These are phyloP conservation scores for Thera britannica DNA, from an alignment of 2,888 invertebrate species.

Conservation along the genomic window DNA sequence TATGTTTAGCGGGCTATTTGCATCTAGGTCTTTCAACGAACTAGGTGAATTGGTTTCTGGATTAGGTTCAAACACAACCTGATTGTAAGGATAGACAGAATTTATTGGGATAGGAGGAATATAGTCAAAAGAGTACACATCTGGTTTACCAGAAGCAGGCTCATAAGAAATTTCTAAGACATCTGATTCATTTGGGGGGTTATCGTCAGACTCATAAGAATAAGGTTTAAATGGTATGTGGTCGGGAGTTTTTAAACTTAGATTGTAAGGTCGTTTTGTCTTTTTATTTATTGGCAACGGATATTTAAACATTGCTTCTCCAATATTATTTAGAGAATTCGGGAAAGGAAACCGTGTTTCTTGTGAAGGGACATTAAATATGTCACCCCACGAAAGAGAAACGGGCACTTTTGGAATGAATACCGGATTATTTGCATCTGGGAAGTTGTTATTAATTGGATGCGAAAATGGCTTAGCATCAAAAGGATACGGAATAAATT, in stretches of 20 bases:
- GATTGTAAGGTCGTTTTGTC: background rate
- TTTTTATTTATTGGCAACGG: background rate
- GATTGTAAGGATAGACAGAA: background rate
- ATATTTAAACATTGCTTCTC: background rate
- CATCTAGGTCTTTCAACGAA: background rate
- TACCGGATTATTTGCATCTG: background rate
- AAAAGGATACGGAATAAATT: background rate
- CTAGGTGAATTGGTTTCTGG: background rate
- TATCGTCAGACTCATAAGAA: background rate
- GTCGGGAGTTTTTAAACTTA: background rate
- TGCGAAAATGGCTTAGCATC: too few species aligned
- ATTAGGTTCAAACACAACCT: background rate
- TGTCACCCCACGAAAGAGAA: background rate
- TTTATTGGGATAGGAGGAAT: background rate
- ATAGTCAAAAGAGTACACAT: background rate
- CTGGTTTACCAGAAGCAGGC: background rate
- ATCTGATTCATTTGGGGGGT: background rate
- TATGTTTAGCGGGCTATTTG: background rate
- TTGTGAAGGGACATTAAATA: background rate
- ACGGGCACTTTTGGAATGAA: background rate
- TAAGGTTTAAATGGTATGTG: background rate
- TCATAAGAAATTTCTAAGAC: constrained; percentile 14
- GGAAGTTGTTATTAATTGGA: background rate
- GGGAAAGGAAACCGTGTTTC: background rate
- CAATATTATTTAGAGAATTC: background rate